Evolutionary conservation across 2,113 vertebrate genomes (phyloP).

Genomic region (Erythrolamprus reginae): DNA sequence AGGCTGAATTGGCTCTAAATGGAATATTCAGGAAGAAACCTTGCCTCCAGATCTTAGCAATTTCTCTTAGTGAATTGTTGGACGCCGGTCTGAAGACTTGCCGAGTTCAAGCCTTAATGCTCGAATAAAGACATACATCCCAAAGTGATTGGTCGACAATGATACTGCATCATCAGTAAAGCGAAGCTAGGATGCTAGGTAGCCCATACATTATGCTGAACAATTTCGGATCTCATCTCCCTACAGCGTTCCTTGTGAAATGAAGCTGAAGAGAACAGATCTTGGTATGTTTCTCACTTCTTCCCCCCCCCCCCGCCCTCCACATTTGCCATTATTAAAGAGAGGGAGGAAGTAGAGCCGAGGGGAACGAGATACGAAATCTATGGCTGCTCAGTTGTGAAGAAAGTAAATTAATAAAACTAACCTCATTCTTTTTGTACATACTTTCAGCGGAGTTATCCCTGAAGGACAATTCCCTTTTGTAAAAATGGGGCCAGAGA

Average conservation of each 20-base stretch:
- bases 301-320: background rate
- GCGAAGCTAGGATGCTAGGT: slow-evolving; percentile 48
- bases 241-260: slow-evolving; percentile 66
- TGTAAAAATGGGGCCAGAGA: slow-evolving; percentile 20
- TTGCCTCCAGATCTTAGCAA: slow-evolving; percentile 19
- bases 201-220: slow-evolving; percentile 55
- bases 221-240: slow-evolving; percentile 65
- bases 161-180: slow-evolving; percentile 60
- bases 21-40: slow-evolving; percentile 26
- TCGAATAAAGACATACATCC: slow-evolving; percentile 45
- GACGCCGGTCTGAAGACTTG: slow-evolving; percentile 33
- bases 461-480: slow-evolving; percentile 59
- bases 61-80: slow-evolving; percentile 41
- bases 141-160: slow-evolving; percentile 52
- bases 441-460: slow-evolving; percentile 58
- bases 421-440: slow-evolving; percentile 68
- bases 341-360: slow-evolving; percentile 67
- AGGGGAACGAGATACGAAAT: slow-evolving; percentile 66
- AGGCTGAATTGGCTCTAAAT: slow-evolving; percentile 15
- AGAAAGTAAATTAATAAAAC: slow-evolving; percentile 78
- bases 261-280: slow-evolving; percentile 72
- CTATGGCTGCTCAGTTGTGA: slow-evolving; percentile 69
- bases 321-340: slow-evolving; percentile 73
- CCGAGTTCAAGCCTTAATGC: slow-evolving; percentile 54
- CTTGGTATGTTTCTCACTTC: slow-evolving; percentile 51